Evolutionary conservation across 2,888 invertebrate species (phyloP).

Genomic region (Tholera decimalis): DNA sequence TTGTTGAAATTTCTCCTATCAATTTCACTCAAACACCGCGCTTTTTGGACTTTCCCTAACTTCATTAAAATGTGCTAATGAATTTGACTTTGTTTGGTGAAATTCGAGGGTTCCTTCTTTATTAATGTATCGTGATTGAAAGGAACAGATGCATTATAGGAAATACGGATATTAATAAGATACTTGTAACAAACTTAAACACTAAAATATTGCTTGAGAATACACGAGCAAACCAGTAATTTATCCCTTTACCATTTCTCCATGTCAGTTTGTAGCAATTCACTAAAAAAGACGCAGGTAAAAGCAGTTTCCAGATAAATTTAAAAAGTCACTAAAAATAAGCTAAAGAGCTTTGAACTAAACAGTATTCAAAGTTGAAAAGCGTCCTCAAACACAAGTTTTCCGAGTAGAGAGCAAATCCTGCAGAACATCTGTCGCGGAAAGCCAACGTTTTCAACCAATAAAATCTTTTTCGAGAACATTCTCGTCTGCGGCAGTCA

Average conservation of each 20-base stretch:
- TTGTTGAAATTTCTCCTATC: conserved; percentile 80
- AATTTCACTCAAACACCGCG: conserved; percentile 69
- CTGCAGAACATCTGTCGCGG: conserved; percentile 82
- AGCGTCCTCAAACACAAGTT: conserved; percentile 80
- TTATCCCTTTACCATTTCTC: conserved; percentile 17
- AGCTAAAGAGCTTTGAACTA: conserved; percentile 69
- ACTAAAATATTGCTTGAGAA: conserved; percentile 82
- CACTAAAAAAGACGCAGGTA: conserved; percentile 41
- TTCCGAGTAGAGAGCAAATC: conserved; percentile 78
- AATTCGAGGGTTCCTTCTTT: conserved; percentile 21
- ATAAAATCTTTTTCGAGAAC: conserved; percentile 87
- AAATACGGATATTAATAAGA: conserved; percentile 18
- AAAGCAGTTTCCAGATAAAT: conserved; percentile 63
- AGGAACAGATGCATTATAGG: background rate
- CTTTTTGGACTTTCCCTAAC: conserved; percentile 66
- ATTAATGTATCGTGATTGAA: conserved; percentile 6
- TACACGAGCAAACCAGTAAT: conserved; percentile 71
- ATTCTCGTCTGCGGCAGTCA: conserved; percentile 76
- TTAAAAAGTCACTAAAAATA: conserved; percentile 71
- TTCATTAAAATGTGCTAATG: conserved; percentile 62
- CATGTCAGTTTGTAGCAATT: conserved; percentile 7
- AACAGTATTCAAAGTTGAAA: conserved; percentile 77
- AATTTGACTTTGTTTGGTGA: conserved; percentile 52
- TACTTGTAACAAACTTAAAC: conserved; percentile 8
- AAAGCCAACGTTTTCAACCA: conserved; percentile 80